A percentile compares a stretch with the other conserved stretches of the same genome.
phyloP scores from a whole-genome alignment of 2,113 vertebrate species.

The Perccottus glenii region DNA sequence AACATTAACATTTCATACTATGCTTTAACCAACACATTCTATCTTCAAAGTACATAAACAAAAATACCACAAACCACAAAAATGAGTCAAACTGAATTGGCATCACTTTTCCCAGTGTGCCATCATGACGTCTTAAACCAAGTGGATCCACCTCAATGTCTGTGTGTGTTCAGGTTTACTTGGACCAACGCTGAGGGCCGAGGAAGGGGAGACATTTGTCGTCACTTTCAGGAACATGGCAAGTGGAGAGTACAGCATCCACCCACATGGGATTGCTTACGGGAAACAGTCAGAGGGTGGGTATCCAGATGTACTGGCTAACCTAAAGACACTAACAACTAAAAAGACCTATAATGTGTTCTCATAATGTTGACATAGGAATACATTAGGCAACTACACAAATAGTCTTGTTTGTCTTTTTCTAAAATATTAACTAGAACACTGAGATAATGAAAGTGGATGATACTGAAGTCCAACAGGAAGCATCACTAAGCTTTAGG shows the following conservation, averaged over 20 bases:
- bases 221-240: conserved; percentile 94
- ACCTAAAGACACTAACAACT: conserved; percentile 1
- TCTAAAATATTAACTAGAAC: conserved; percentile 77
- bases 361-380: conserved; percentile 40
- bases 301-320: conserved; percentile 6
- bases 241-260: conserved; percentile 83
- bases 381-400: conserved; percentile 66
- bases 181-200: conserved; percentile 89
- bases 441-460: conserved; percentile 51
- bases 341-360: background rate
- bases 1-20: conserved; percentile 1
- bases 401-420: conserved; percentile 76
- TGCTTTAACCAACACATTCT: background rate
- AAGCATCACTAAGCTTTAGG: conserved; percentile 20
- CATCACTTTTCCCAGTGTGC: background rate
- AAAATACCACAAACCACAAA: background rate
- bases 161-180: conserved; percentile 82
- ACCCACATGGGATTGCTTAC: conserved; percentile 90
- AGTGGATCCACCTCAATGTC: too few relatives aligned
- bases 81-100: conserved; percentile 10
- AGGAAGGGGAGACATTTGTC: conserved; percentile 87
- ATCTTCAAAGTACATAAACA: background rate
- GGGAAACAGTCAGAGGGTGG: conserved; percentile 85
- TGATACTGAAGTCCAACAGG: conserved; percentile 75
- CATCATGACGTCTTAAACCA: background rate